These are phyloP conservation scores for Leptestheria dahalacensis DNA, from an alignment of 1,140 invertebrate species.

Conservation along the genomic window DNA sequence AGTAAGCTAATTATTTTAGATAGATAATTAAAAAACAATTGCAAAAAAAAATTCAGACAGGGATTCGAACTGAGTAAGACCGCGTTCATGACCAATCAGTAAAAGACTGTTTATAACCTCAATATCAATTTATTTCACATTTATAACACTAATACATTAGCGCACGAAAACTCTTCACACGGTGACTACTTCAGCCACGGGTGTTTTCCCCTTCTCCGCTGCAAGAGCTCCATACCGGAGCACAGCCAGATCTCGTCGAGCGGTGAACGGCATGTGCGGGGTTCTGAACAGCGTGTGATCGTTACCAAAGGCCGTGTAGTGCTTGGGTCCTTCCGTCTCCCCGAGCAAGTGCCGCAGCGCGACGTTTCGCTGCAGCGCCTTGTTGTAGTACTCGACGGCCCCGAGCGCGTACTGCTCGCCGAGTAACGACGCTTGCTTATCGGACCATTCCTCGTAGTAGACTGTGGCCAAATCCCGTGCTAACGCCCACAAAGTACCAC, in stretches of 20 bases:
- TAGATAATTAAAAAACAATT: no score
- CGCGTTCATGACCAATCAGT: no score
- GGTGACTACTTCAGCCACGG: background rate
- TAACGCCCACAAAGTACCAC: conserved; percentile 40
- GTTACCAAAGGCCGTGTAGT: conserved; percentile 50
- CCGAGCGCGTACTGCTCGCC: conserved; percentile 46
- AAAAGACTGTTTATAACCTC: no score
- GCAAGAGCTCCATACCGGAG: conserved; percentile 6
- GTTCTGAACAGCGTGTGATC: conserved; percentile 43
- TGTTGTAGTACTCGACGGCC: conserved; percentile 56
- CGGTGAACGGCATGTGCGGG: conserved; percentile 41
- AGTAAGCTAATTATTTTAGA: no score
- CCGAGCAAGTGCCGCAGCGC: conserved; percentile 49
- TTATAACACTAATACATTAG: no score
- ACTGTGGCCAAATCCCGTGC: conserved; percentile 44
- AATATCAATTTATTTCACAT: no score
- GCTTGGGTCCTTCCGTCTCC: conserved; percentile 30
- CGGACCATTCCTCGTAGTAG: conserved; percentile 40
- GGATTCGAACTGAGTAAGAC: no score
- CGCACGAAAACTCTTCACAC: no score
- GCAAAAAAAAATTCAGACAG: no score
- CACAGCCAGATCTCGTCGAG: conserved; percentile 46
- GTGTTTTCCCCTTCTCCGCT: background rate
- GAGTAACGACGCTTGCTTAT: conserved; percentile 40
- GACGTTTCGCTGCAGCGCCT: conserved; percentile 51